Conservation (phyloP, 2,888 invertebrate genomes). For the Cheilosia urbana region DNA sequence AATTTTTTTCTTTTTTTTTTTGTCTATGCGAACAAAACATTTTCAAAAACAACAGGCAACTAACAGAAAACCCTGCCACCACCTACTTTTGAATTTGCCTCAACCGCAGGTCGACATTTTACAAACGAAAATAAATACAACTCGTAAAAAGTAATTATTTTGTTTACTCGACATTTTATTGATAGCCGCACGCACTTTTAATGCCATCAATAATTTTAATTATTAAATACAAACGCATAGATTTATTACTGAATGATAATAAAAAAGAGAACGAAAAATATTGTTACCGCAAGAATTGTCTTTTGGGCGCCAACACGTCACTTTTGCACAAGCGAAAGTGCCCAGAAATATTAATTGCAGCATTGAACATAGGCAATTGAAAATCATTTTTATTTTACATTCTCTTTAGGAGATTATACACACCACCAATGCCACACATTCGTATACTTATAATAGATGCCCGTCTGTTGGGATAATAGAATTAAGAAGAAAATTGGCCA, state of each 20-base stretch:
- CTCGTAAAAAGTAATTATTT: constrained; percentile 34
- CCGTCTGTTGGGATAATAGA: constrained; percentile 56
- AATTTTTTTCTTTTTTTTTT: constrained; percentile 76
- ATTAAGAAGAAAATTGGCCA: constrained; percentile 62
- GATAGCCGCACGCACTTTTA: constrained; percentile 5
- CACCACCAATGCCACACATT: constrained; percentile 43
- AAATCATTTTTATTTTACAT: constrained; percentile 63
- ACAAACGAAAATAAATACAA: constrained; percentile 8
- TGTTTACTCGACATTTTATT: constrained; percentile 42
- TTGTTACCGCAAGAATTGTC: constrained; percentile 21
- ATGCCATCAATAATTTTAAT: background rate
- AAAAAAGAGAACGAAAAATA: constrained; percentile 1
- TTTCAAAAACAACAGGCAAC: constrained; percentile 68
- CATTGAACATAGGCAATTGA: constrained; percentile 75
- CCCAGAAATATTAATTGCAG: constrained; percentile 75
- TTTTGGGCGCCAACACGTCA: constrained; percentile 43
- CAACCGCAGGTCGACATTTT: constrained; percentile 12
- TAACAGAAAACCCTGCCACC: constrained; percentile 15
- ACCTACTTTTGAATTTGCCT: constrained; percentile 9
- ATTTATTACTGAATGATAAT: constrained; percentile 75
- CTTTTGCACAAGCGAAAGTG: constrained; percentile 54
- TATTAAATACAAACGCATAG: background rate
- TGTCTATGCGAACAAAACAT: constrained; percentile 79
- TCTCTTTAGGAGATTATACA: background rate
- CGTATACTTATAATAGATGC: constrained; percentile 31